Evolutionary conservation across 64 coral and sea anemone species (phyloP), one percentile per base, ranked within the genome.

Genomic region (Montipora sp.): DNA sequence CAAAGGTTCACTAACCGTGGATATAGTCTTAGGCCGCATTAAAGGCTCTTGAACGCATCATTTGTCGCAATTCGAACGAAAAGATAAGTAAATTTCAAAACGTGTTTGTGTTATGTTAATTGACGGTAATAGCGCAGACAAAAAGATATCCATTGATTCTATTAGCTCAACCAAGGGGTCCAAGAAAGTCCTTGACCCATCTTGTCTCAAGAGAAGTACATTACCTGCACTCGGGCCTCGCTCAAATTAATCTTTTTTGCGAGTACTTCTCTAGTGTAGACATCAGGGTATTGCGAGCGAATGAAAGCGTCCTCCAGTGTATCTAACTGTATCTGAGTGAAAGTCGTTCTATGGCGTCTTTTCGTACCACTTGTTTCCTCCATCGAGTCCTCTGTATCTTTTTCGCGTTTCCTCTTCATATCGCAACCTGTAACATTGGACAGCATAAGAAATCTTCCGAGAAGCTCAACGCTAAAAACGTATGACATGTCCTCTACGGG

Each of bases 151-250:
- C 58, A 95, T 88, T 95, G 83, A 95, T 92, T 92, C 47, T 75
- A 87, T 81, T 95, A 87, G 51, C 72, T 69, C 59, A 77, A 70
- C 47, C 89, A 83, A 77, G 68, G 81, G 55, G 79, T 51, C 45
- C 48, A 45, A 24, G 53, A 85, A 19, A 70, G 65, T 11, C 58
- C 19, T 44, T 24, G 9, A 72, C 7, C 21, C 3, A 21, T n/a
- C 45, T 44, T 27, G 4, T 72, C 65, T 47, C 3, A 50, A 10
- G 19, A 71, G 75, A 77, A 83, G 65, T 68, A 15, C 55, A 73
- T 19, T 98, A 98, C 95, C 95, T 98, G 95, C 0, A 98, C 95
- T 10, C 95, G 81, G 1, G 95, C 95, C 73, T 98, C 95, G 14
- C 86, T 98, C 53, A 98, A 51, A 45, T 90, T 94, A 43, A 98